Evolutionary conservation across 2,113 vertebrate species (phyloP).

Genomic region (Siphamia tubifer): DNA sequence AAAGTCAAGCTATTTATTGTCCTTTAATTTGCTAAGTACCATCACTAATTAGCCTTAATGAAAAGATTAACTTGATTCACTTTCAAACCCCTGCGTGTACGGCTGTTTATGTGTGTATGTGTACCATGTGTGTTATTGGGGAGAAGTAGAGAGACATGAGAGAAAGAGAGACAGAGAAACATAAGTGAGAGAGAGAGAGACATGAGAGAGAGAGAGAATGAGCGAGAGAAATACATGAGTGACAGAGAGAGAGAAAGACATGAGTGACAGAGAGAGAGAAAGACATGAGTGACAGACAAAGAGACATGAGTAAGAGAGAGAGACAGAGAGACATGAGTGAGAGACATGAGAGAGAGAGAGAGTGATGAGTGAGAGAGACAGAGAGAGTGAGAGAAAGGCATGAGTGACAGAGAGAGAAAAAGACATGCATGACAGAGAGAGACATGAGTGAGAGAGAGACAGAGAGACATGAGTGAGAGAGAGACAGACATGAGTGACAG

Average conservation of each 20-base stretch:
- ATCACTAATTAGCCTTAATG: neutral
- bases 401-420: no score
- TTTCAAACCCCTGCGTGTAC: neutral
- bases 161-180: constrained; percentile 10
- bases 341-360: neutral
- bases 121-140: neutral
- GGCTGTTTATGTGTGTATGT: neutral
- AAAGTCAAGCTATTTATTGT: neutral
- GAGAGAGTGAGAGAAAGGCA: no score
- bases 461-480: neutral
- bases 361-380: constrained; percentile 2
- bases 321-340: neutral
- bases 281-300: no score
- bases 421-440: no score
- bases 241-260: no score
- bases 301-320: neutral
- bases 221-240: constrained; percentile 10
- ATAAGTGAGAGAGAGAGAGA: no score
- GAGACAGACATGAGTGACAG: neutral
- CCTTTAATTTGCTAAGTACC: neutral
- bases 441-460: constrained; percentile 4
- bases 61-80: neutral
- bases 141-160: neutral
- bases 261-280: neutral
- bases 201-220: neutral